Evolutionary conservation across 2,113 vertebrate species (phyloP), one percentile per base, ranked within the genome.

Genomic region (Austrofundulus limnaeus): DNA sequence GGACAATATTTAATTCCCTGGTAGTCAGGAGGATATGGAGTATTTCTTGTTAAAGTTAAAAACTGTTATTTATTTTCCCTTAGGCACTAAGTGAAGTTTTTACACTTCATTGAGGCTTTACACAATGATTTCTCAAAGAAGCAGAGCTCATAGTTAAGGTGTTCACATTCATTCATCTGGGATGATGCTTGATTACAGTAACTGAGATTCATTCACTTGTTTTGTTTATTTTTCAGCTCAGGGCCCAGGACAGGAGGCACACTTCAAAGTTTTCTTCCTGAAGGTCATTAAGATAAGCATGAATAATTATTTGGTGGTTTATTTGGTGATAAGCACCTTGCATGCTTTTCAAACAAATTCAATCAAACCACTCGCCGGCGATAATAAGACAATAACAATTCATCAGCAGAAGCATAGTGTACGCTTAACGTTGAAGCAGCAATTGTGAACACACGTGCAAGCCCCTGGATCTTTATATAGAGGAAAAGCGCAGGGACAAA

Each of bases 211-310:
- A 53, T 79, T 74, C 45, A 19, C 38, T 38, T 43, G 25, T 41
- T 59, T 67, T 70, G 61, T 53, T 14, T n/a, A 20, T 38, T 39
- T 28, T 19, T 64, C 25, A 15, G 17, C n/a, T n/a, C n/a, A n/a
- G n/a, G n/a, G n/a, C n/a, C n/a, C n/a, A n/a, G 59, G 55, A 31
- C 34, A 28, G 38, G 15, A 38, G 6, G 23, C 21, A 14, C 5
- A 10, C 0, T 34, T 24, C 43, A 69, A 17, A 73, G 67, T 60
- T 52, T 79, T 72, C 52, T 41, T 70, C 76, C 55, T 56, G 72
- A 83, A 83, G 74, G 80, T 81, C 78, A 77, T 65, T 20, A 77
- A 68, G 75, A 83, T 82, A 77, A 83, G 76, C 51, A 38, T 15
- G 31, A 10, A 53, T 77, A 80, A 86, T 84, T 85, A 70, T 82